A percentile compares a stretch with the other conserved stretches of the same genome.
Evolutionary conservation across 1,140 invertebrate genomes (phyloP).

Genomic region (Brachystomella parvula): DNA sequence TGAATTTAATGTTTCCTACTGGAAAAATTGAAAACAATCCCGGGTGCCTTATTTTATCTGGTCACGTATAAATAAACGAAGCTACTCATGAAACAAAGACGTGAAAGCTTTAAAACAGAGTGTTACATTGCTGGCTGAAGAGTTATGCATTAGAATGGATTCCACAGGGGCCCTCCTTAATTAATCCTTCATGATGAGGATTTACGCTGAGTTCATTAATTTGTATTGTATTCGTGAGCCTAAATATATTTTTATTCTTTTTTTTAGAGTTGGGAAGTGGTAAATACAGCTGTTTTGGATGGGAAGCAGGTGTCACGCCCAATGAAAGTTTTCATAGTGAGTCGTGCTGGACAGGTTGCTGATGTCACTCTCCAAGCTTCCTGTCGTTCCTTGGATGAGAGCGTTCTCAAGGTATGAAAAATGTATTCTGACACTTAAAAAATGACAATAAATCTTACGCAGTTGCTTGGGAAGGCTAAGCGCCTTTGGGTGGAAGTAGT

Average conservation of each 20-base stretch:
- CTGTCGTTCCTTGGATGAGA: conserved; percentile 89
- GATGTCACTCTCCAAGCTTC: conserved; percentile 93
- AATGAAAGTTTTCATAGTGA: conserved; percentile 92
- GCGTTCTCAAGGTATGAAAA: conserved; percentile 93
- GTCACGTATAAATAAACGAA: too few species aligned
- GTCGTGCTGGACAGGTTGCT: conserved; percentile 81
- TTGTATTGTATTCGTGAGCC: too few species aligned
- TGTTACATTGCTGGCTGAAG: too few species aligned
- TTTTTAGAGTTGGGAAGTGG: conserved; percentile 81
- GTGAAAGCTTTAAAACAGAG: background rate
- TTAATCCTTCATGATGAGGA: background rate
- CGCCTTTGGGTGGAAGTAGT: too few species aligned
- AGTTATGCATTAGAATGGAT: too few species aligned
- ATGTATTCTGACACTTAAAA: too few species aligned
- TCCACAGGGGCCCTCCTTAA: background rate
- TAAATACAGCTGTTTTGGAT: conserved; percentile 92
- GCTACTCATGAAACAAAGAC: background rate
- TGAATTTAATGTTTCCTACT: too few species aligned
- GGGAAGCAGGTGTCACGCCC: conserved; percentile 86
- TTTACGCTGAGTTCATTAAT: too few species aligned
- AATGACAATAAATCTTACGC: conserved; percentile 8
- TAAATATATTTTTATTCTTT: conserved; percentile 40
- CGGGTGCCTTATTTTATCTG: too few species aligned
- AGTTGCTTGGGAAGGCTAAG: too few species aligned
- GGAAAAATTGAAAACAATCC: too few species aligned